Conservation (phyloP, 53 echinoderm and acorn worm genomes). For the Arbacia lixula region DNA sequence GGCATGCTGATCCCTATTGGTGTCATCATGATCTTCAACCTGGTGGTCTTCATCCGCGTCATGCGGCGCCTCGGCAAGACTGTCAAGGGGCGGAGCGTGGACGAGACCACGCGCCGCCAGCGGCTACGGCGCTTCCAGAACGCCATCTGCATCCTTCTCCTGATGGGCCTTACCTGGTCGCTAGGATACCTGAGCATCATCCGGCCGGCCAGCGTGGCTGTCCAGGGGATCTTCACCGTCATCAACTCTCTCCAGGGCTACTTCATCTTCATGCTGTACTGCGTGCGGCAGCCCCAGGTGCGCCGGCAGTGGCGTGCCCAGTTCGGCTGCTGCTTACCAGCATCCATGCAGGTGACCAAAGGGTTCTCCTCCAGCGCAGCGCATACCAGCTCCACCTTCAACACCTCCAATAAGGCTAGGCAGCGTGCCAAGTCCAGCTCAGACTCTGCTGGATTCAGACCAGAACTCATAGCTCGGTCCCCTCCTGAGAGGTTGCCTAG, state of each 20-base stretch:
- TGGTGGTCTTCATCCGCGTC: constrained; percentile 17
- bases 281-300: constrained; percentile 68
- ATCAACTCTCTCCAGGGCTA: constrained; percentile 76
- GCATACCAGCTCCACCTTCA: constrained; percentile 1
- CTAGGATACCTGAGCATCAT: constrained; percentile 35
- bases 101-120: constrained; percentile 6
- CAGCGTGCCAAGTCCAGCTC: background rate
- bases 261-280: constrained; percentile 76
- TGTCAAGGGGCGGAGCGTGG: background rate
- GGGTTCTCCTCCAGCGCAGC: background rate
- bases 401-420: constrained; percentile 6
- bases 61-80: constrained; percentile 20
- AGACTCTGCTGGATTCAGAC: constrained; percentile 3
- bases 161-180: constrained; percentile 34
- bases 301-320: constrained; percentile 58
- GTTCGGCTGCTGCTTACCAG: constrained; percentile 20
- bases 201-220: background rate
- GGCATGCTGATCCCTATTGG: constrained; percentile 16
- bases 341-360: background rate
- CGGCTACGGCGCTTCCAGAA: constrained; percentile 30
- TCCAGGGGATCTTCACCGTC: constrained; percentile 55
- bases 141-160: constrained; percentile 15
- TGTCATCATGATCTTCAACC: constrained; percentile 31
- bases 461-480: background rate
- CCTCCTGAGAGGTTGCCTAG: constrained; percentile 24